These are phyloP conservation scores for Diplogasteroides magnus DNA, from an alignment of 1,140 invertebrate species.

Conservation along the genomic window DNA sequence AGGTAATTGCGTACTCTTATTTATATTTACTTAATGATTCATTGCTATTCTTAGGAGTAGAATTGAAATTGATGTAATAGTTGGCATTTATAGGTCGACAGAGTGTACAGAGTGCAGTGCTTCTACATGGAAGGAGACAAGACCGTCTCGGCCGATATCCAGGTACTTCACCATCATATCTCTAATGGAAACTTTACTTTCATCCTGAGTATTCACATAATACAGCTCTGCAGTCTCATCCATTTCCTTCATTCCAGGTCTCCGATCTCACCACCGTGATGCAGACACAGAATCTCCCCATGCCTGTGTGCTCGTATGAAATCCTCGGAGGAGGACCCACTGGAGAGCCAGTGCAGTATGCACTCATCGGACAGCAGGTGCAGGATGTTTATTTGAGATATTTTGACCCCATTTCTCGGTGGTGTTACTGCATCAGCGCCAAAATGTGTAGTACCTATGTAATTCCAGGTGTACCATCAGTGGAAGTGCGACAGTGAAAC, in stretches of 20 bases:
- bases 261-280: constrained; percentile 39
- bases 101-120: constrained; percentile 39
- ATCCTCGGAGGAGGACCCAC: constrained; percentile 39
- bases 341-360: constrained; percentile 35
- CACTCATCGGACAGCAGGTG: constrained; percentile 34
- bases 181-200: background rate
- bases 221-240: background rate
- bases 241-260: constrained; percentile 18
- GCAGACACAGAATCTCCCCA: constrained; percentile 38
- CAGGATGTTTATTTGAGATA: no score
- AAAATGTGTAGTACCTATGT: background rate
- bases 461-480: background rate
- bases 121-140: constrained; percentile 44
- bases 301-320: constrained; percentile 39
- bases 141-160: constrained; percentile 35
- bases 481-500: background rate
- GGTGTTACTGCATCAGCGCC: background rate
- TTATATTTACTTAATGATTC: background rate
- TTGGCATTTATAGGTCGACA: background rate
- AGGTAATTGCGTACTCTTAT: constrained; percentile 24
- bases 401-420: background rate
- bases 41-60: background rate
- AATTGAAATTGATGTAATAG: background rate
- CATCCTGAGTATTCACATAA: background rate
- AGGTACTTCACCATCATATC: no score